Percentiles rank a stretch among this genome's conserved stretches.
These are phyloP conservation scores for Scylla paramamosain DNA, from an alignment of 1,140 invertebrate species.

Conservation along the genomic window DNA sequence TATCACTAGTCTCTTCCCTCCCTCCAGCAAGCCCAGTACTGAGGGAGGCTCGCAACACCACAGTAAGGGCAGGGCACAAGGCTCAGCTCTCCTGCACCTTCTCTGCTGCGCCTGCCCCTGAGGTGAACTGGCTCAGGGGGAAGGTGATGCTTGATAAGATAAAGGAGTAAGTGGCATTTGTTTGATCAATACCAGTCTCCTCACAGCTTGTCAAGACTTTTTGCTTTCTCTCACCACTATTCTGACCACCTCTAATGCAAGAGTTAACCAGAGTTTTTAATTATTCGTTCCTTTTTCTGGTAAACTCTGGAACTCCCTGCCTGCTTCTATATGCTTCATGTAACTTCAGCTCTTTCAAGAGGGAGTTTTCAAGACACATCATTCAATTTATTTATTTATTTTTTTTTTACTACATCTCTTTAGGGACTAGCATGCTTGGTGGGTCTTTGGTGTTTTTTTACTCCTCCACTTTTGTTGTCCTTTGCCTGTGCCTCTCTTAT, in stretches of 20 bases:
- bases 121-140: slow-evolving; percentile 63
- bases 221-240: background rate
- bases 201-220: no score
- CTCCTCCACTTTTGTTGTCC: no score
- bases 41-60: slow-evolving; percentile 60
- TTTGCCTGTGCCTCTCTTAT: no score
- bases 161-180: slow-evolving; percentile 50
- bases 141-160: slow-evolving; percentile 59
- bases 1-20: background rate
- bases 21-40: slow-evolving; percentile 43
- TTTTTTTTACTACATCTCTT: no score
- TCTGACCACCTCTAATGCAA: background rate
- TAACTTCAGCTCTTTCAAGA: no score
- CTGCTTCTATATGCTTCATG: no score
- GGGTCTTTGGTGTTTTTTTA: no score
- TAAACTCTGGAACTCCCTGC: no score
- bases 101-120: slow-evolving; percentile 56
- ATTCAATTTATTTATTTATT: no score
- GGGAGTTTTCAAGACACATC: no score
- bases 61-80: slow-evolving; percentile 53
- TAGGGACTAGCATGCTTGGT: no score
- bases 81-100: slow-evolving; percentile 68
- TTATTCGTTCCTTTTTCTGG: no score
- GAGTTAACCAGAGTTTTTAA: background rate
- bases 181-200: background rate